Base-by-base conservation (phyloP, 1,140 invertebrate genomes). In the Bombus cullumanus region DNA sequence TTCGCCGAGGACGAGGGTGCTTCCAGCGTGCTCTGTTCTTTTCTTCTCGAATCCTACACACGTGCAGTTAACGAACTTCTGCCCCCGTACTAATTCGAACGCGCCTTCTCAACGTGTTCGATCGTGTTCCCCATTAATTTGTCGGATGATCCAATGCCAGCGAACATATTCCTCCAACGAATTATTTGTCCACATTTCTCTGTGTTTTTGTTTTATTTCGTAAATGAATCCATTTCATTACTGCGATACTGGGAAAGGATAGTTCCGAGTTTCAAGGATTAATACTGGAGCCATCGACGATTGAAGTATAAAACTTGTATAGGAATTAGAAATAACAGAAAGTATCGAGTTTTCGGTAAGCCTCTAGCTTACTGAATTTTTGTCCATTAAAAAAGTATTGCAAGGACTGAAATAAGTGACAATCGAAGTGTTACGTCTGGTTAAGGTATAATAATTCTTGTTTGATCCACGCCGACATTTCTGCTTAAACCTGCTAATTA, bases 1-100 rank as follows among this genome's bases (percentile, higher is more conserved):
- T 83, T 83, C 62, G 72, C 25, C 62, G 81, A 39, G 81, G 22
- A 76, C 39, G 41, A 76, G 80, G 53, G n/a, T 47, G 57, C 71
- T 64, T 47, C 4, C 39, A 57, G 25, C n/a, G 43, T 25, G 15
- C 57, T 25, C 28, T 28, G 9, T 47, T 66, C n/a, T 66, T 66
- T 79, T 34, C 62, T 47, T 34, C 15, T 41, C n/a, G 13, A 77
- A 62, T 41, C 75, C 59, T 41, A 31, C 34, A 6, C 37, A 15
- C 9, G 18, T 41, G 10, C 22, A 64, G 57, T 64, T 43, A 77
- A 39, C 53, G 53, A 76, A 28, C 22, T 39, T 41, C 15, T 78
- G 5, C 31, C 57, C 18, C 18, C 0, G 28, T 5, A 25, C 34
- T 64, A 77, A 77, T 34, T 77, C 53, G 57, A 75, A 57, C 75